phyloP scores from a whole-genome alignment of 2,113 vertebrate genomes.

The Leucoraja erinaceus region DNA sequence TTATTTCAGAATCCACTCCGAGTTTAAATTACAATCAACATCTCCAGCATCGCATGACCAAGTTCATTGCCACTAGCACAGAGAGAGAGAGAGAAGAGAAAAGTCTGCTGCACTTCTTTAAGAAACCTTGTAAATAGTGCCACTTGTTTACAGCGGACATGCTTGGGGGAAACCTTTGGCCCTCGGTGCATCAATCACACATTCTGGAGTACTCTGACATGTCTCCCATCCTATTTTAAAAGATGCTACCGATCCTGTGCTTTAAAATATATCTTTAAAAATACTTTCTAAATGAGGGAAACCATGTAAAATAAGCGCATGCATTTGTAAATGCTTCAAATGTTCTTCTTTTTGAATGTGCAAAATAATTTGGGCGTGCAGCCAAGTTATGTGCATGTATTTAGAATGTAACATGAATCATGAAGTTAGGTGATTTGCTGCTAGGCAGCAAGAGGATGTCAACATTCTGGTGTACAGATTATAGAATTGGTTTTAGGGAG shows the following conservation, averaged over 20 bases:
- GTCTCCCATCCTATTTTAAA: neutral
- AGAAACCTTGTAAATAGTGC: neutral
- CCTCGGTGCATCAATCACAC: neutral
- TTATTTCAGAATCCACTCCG: neutral
- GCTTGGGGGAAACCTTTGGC: neutral
- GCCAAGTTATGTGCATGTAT: neutral
- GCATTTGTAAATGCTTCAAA: slow-evolving; percentile 2
- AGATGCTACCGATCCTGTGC: neutral
- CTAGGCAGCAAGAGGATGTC: neutral
- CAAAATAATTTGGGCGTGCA: neutral
- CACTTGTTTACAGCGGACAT: neutral
- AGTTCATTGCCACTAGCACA: neutral
- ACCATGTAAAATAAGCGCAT: neutral
- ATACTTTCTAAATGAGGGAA: neutral
- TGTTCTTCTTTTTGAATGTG: neutral
- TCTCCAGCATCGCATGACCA: neutral
- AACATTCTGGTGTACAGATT: neutral
- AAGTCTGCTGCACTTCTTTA: neutral
- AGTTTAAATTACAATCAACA: neutral
- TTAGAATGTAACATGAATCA: neutral
- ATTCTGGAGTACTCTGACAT: neutral
- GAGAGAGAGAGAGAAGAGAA: neutral
- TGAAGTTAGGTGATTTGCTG: neutral
- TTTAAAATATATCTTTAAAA: neutral
- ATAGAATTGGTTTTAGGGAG: neutral